A percentile compares a stretch with the other conserved stretches of the same genome.
Evolutionary conservation across 2,888 invertebrate species (phyloP).

Genomic region (Arctia plantaginis): DNA sequence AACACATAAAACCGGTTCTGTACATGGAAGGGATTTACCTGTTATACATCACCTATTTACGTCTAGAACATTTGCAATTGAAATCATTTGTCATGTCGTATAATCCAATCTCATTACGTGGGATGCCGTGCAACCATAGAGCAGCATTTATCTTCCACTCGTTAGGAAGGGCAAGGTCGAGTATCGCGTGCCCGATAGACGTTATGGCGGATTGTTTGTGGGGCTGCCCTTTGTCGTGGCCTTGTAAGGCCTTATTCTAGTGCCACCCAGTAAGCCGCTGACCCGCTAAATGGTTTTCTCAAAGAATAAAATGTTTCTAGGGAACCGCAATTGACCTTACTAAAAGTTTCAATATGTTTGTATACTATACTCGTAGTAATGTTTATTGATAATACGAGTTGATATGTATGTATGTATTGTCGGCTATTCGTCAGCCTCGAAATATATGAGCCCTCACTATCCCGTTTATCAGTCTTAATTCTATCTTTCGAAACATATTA

Average conservation of each 20-base stretch:
- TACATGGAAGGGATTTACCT: conserved; percentile 13
- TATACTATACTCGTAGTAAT: background rate
- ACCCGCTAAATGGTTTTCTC: conserved; percentile 39
- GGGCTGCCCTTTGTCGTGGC: conserved; percentile 62
- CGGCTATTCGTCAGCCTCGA: background rate
- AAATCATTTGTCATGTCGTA: conserved; percentile 51
- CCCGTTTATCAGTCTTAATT: background rate
- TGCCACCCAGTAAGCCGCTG: conserved; percentile 37
- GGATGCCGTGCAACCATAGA: conserved; percentile 49
- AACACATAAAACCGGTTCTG: conserved; percentile 8
- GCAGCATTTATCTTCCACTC: conserved; percentile 63
- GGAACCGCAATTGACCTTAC: conserved; percentile 34
- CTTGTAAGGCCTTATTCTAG: conserved; percentile 40
- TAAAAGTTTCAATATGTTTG: background rate
- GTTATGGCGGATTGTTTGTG: conserved; percentile 64
- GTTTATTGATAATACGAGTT: background rate
- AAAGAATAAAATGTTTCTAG: conserved; percentile 53
- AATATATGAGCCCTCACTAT: background rate
- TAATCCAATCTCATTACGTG: conserved; percentile 51
- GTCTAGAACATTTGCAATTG: conserved; percentile 39
- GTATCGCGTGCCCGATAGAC: conserved; percentile 68
- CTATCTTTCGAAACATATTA: too few relatives aligned
- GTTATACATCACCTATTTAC: conserved; percentile 28
- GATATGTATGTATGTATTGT: background rate
- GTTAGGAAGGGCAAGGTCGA: conserved; percentile 73